Conservation (phyloP, 2,113 vertebrate genomes). For the Psittacula cyanocephala region DNA sequence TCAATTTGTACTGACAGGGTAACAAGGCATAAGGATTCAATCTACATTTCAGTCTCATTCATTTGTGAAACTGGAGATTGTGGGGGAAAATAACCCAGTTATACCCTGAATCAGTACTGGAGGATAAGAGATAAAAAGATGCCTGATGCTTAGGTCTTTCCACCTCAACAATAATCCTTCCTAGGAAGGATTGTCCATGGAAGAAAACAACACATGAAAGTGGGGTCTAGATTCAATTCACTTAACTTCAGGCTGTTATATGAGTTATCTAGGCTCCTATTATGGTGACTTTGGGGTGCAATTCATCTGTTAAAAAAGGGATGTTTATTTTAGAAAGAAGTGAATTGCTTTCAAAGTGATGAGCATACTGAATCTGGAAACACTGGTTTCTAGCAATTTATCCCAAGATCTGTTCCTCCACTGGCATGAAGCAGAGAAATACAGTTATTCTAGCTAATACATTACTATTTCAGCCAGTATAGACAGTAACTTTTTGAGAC, state of each 20-base stretch:
- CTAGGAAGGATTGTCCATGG: not conserved
- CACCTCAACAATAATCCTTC: not conserved
- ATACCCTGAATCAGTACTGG: not conserved
- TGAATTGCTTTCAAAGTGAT: not conserved
- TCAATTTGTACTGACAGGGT: not conserved
- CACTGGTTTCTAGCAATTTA: not conserved
- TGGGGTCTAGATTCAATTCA: not conserved
- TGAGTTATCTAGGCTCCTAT: not conserved
- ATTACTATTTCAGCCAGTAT: not conserved
- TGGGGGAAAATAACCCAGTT: accelerated
- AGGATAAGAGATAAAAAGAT: not conserved
- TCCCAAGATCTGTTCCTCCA: not conserved
- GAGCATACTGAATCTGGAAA: not conserved
- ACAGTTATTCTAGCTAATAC: not conserved
- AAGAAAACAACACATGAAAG: not conserved
- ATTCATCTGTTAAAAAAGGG: not conserved
- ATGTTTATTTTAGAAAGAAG: not conserved
- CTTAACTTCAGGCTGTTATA: not conserved
- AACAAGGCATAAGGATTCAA: not conserved
- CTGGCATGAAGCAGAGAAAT: not conserved
- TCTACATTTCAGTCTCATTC: not conserved
- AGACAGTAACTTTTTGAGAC: not conserved
- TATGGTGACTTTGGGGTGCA: not conserved
- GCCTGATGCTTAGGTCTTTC: not conserved
- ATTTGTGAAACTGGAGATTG: not conserved